These are phyloP conservation scores for Melanotaenia maccullochi DNA, from an alignment of 2,797 vertebrate genomes.

Conservation along the genomic window DNA sequence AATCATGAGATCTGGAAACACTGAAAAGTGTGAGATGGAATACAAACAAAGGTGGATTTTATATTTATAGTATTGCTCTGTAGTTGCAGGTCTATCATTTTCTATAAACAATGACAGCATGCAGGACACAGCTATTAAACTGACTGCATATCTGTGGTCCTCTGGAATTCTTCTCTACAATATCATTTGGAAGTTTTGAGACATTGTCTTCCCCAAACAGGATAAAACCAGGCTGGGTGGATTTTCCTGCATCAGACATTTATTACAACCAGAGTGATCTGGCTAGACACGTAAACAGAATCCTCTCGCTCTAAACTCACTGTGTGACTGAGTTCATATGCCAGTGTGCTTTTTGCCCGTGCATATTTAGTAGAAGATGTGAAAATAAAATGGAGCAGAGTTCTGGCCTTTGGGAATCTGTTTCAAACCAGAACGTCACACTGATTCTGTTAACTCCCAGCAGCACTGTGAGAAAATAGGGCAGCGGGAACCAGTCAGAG, in stretches of 20 bases:
- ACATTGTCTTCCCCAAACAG: too few species aligned
- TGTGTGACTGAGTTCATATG: slow-evolving; percentile 10
- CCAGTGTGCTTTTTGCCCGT: slow-evolving; percentile 20
- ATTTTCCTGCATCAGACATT: background rate
- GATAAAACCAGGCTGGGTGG: background rate
- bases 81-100: too few species aligned
- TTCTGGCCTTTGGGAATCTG: slow-evolving; percentile 51
- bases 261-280: background rate
- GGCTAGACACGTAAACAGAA: background rate
- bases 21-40: too few species aligned
- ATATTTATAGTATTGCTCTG: background rate
- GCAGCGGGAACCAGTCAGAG: slow-evolving; percentile 41
- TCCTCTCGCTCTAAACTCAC: background rate
- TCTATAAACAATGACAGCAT: too few species aligned
- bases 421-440: slow-evolving; percentile 60
- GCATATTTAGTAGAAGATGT: slow-evolving; percentile 31
- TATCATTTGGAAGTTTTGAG: too few species aligned
- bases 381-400: slow-evolving; percentile 41
- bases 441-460: slow-evolving; percentile 59
- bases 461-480: slow-evolving; percentile 52
- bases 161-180: too few species aligned
- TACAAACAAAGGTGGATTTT: background rate
- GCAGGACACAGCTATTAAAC: background rate
- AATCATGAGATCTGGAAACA: background rate
- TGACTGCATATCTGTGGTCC: too few species aligned